These are phyloP conservation scores for Rhea pennata DNA, from an alignment of 2,113 vertebrate genomes.

Conservation along the genomic window DNA sequence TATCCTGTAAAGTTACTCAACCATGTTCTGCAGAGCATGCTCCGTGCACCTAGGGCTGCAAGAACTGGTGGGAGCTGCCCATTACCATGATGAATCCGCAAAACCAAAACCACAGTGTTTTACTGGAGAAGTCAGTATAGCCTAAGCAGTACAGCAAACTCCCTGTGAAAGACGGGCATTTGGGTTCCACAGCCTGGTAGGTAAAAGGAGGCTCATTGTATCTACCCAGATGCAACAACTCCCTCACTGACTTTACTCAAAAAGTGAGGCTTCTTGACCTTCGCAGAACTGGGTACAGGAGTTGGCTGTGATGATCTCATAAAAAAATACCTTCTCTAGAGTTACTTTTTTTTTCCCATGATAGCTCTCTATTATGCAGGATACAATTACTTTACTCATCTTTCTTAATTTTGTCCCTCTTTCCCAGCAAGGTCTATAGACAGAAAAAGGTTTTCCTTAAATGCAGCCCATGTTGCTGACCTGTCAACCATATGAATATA, in stretches of 20 bases:
- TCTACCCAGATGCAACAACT: background rate
- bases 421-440: background rate
- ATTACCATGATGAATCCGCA: background rate
- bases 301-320: background rate
- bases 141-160: background rate
- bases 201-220: background rate
- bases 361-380: background rate
- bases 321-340: background rate
- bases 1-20: background rate
- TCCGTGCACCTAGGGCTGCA: background rate
- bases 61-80: background rate
- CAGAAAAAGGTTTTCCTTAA: background rate
- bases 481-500: background rate
- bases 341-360: background rate
- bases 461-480: background rate
- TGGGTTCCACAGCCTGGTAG: background rate
- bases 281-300: background rate
- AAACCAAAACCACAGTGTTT: background rate
- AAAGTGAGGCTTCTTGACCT: background rate
- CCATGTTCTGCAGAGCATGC: background rate
- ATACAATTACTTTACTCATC: background rate
- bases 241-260: background rate
- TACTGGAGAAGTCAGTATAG: accelerated
- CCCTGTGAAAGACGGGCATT: background rate
- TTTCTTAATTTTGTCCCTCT: background rate